A percentile compares a stretch with the other conserved stretches of the same genome.
phyloP scores from a whole-genome alignment of 1,140 invertebrate genomes.

The Drosophila kepulauana region DNA sequence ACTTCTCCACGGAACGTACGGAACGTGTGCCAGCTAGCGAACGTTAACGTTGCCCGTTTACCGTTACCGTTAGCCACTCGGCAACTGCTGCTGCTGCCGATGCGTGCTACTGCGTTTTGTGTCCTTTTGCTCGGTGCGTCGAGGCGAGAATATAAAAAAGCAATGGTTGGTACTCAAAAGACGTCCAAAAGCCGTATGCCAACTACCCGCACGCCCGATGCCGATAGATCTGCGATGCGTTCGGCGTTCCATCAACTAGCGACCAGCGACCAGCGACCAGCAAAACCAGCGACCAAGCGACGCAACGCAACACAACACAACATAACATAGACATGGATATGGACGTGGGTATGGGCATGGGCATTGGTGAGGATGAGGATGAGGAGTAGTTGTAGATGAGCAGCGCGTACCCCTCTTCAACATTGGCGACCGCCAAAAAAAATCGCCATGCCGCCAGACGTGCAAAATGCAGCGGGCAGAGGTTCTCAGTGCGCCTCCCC shows the following conservation, averaged over 20 bases:
- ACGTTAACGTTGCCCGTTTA: slow-evolving; percentile 40
- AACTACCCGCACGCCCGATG: slow-evolving; percentile 79
- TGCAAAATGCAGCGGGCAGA: slow-evolving; percentile 70
- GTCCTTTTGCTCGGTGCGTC: slow-evolving; percentile 75
- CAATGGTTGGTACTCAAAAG: slow-evolving; percentile 84
- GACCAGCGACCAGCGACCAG: slow-evolving; percentile 42
- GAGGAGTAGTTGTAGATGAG: neutral
- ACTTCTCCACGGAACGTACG: slow-evolving; percentile 38
- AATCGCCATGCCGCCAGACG: slow-evolving; percentile 59
- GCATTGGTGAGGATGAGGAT: neutral
- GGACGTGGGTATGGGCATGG: neutral
- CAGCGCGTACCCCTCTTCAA: neutral
- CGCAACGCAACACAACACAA: slow-evolving; percentile 20
- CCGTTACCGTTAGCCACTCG: slow-evolving; percentile 33
- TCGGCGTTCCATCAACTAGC: slow-evolving; percentile 76
- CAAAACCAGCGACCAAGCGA: slow-evolving; percentile 38
- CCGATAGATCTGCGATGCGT: slow-evolving; percentile 78
- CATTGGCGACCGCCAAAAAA: slow-evolving; percentile 69
- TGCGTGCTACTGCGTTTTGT: slow-evolving; percentile 44
- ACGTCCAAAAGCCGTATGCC: slow-evolving; percentile 85
- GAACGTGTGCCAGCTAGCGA: slow-evolving; percentile 23
- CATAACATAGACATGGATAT: neutral
- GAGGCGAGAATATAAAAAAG: slow-evolving; percentile 84
- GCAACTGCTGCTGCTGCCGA: slow-evolving; percentile 25
- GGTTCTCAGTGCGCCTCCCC: slow-evolving; percentile 16